These are phyloP conservation scores for Lasioglossum figueresi DNA, from an alignment of 2,888 invertebrate species.

Conservation along the genomic window DNA sequence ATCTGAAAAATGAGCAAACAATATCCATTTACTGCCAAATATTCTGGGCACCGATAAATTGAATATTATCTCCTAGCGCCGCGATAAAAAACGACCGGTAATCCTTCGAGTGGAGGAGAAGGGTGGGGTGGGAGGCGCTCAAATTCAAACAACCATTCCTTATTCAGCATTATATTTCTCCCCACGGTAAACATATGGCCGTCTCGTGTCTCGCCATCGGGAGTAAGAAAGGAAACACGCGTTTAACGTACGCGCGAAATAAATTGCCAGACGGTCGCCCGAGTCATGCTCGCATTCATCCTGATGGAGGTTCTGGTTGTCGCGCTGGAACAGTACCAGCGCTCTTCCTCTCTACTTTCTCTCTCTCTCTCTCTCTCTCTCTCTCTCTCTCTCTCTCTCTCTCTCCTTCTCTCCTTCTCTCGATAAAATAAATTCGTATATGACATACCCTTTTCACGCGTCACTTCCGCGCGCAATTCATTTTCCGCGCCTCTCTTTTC, in stretches of 20 bases:
- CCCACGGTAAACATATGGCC: background rate
- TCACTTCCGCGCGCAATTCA: slow-evolving; percentile 59
- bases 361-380: too few species aligned
- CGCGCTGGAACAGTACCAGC: slow-evolving; percentile 35
- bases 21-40: slow-evolving; percentile 12
- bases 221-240: slow-evolving; percentile 21
- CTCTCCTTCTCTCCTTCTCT: background rate
- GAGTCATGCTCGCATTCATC: slow-evolving; percentile 34
- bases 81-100: slow-evolving; percentile 15
- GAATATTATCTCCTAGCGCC: slow-evolving; percentile 7
- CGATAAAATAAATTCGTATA: slow-evolving; percentile 69
- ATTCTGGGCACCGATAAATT: slow-evolving; percentile 22
- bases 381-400: too few species aligned
- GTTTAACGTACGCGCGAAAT: slow-evolving; percentile 33
- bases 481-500: slow-evolving; percentile 36
- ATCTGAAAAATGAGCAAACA: slow-evolving; percentile 81
- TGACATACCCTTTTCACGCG: slow-evolving; percentile 66
- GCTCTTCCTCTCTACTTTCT: slow-evolving; percentile 7
- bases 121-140: too few species aligned
- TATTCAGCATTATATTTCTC: background rate
- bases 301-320: slow-evolving; percentile 36
- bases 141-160: background rate
- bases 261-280: slow-evolving; percentile 36
- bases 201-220: background rate
- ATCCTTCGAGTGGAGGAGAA: background rate